phyloP scores from a whole-genome alignment of 2,888 invertebrate genomes.

The Ichneumoninae sp. region DNA sequence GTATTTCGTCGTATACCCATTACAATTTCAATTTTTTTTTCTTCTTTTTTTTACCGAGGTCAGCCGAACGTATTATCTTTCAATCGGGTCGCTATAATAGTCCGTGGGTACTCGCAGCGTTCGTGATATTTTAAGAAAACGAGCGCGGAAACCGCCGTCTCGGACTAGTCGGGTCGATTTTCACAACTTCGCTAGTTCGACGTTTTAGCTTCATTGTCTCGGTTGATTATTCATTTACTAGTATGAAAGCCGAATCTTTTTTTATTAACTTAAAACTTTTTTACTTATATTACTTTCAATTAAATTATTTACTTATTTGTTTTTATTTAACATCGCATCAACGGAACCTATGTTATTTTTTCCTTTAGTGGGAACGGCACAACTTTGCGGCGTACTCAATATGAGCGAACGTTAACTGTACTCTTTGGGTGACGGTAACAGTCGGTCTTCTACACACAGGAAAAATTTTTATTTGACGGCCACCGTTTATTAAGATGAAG shows the following conservation, averaged over 20 bases:
- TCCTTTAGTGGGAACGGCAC: no score
- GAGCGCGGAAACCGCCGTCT: not conserved
- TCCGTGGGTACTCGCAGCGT: not conserved
- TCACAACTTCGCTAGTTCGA: not conserved
- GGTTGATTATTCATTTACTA: not conserved
- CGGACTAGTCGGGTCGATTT: not conserved
- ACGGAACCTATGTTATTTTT: no score
- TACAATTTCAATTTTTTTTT: constrained; percentile 45
- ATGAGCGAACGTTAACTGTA: no score
- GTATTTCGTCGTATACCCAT: constrained; percentile 48
- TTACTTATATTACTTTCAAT: not conserved
- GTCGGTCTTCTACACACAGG: no score
- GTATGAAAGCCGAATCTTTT: not conserved
- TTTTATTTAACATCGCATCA: no score
- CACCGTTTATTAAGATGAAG: no score
- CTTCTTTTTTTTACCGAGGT: not conserved
- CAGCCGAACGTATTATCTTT: constrained; percentile 29
- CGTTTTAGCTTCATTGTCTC: not conserved
- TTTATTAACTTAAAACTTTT: not conserved
- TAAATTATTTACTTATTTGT: not conserved
- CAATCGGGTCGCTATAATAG: constrained; percentile 17
- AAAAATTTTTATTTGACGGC: no score
- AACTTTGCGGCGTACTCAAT: no score
- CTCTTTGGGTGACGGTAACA: no score
- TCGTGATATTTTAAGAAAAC: not conserved